phyloP scores from a whole-genome alignment of 2,113 vertebrate species.

The Bombycilla garrulus region DNA sequence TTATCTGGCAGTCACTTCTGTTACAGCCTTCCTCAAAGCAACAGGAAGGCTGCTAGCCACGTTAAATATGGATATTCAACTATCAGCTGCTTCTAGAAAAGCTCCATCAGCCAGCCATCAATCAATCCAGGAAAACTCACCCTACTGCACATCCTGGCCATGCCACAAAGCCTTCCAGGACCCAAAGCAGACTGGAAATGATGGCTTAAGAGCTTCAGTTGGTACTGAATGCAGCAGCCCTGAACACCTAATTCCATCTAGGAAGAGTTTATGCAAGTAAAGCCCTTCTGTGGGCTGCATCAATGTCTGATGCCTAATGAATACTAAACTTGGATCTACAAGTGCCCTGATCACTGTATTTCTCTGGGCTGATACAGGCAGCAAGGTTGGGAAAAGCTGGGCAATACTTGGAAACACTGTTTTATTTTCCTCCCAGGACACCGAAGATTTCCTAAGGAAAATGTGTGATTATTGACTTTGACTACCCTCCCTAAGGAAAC shows the following conservation, averaged over 20 bases:
- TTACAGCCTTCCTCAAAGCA: background rate
- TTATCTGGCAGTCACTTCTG: background rate
- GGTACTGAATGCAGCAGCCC: accelerated
- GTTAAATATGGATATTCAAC: background rate
- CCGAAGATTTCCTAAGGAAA: background rate
- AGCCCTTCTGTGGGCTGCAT: background rate
- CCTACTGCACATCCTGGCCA: background rate
- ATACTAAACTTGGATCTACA: background rate
- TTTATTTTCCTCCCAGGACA: background rate
- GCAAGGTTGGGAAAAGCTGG: background rate
- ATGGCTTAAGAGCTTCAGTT: background rate
- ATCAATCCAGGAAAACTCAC: background rate
- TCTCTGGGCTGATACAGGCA: background rate
- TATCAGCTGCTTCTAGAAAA: background rate
- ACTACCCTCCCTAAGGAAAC: background rate
- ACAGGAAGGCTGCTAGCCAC: background rate
- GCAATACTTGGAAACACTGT: background rate
- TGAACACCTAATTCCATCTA: background rate
- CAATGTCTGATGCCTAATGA: background rate
- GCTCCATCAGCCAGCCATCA: background rate
- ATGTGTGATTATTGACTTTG: background rate
- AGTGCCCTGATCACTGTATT: background rate
- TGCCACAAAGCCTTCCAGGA: background rate
- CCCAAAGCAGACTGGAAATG: background rate
- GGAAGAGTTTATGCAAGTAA: background rate